A percentile compares a stretch with the other conserved stretches of the same genome.
Conservation (phyloP, 2,888 invertebrate species). For the Marronus borbonicus region DNA sequence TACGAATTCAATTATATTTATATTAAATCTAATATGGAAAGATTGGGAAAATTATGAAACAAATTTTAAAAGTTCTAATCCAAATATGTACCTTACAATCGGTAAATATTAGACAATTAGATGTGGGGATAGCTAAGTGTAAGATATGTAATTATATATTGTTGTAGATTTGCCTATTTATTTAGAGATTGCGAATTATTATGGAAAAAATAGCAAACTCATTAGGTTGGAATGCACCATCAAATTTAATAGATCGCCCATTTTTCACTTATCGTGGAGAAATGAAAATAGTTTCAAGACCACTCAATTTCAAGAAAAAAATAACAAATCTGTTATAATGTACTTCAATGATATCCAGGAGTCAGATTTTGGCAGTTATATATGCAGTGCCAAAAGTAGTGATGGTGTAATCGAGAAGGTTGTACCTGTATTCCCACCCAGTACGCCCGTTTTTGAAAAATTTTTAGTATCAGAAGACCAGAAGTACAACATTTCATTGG, state of each 20-base stretch:
- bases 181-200: constrained; percentile 21
- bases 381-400: constrained; percentile 13
- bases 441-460: constrained; percentile 23
- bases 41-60: too few relatives aligned
- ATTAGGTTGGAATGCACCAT: neutral
- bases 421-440: neutral
- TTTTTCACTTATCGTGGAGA: constrained; percentile 8
- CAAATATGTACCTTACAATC: too few relatives aligned
- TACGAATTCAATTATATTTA: too few relatives aligned
- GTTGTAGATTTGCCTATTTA: constrained; percentile 36
- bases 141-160: constrained; percentile 13
- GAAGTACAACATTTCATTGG: constrained; percentile 12
- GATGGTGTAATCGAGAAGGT: constrained; percentile 1
- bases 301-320: neutral
- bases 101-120: neutral
- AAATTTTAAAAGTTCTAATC: too few relatives aligned
- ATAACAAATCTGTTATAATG: neutral
- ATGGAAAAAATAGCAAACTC: neutral
- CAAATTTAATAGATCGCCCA: constrained; percentile 8
- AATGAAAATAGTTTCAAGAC: neutral
- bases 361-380: neutral
- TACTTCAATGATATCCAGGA: neutral
- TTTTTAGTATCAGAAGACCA: neutral
- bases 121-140: neutral
- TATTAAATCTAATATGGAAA: too few relatives aligned